These are phyloP conservation scores for Ianthella basta DNA, from an alignment of 37 sponge, comb jelly and placozoan species.

Conservation along the genomic window DNA sequence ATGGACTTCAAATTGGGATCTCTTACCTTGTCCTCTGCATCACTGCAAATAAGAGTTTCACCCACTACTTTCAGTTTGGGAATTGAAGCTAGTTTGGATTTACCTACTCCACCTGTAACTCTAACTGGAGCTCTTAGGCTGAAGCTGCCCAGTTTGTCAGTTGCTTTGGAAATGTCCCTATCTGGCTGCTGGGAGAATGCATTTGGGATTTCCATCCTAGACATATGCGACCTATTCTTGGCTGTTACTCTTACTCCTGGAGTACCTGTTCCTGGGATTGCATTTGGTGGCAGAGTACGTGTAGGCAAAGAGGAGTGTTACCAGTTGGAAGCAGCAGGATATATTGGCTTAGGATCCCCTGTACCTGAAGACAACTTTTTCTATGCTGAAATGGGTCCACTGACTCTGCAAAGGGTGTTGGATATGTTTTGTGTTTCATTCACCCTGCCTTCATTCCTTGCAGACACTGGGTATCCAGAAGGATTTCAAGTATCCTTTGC, in stretches of 20 bases:
- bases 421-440: conserved; percentile 30
- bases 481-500: conserved; percentile 35
- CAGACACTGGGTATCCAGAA: conserved; percentile 40
- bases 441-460: conserved; percentile 30
- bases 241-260: conserved; percentile 25
- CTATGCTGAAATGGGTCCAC: conserved; percentile 28
- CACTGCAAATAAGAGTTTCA: conserved; percentile 18
- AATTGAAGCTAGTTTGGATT: conserved; percentile 14
- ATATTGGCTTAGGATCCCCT: conserved; percentile 20
- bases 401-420: conserved; percentile 28
- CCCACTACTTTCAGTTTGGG: not conserved
- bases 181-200: conserved; percentile 37
- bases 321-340: conserved; percentile 1
- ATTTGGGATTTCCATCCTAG: conserved; percentile 18
- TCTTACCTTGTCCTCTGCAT: conserved; percentile 21
- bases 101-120: conserved; percentile 20
- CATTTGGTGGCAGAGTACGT: conserved; percentile 25
- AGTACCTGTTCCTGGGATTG: conserved; percentile 31
- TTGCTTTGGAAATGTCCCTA: conserved; percentile 30
- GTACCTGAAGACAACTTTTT: conserved; percentile 34
- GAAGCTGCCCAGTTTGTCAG: not conserved
- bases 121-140: conserved; percentile 15
- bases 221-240: conserved; percentile 21
- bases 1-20: conserved; percentile 1
- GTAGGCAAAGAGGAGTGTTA: conserved; percentile 28